phyloP scores from a whole-genome alignment of 2,797 vertebrate species.

The Chaunax sp. region DNA sequence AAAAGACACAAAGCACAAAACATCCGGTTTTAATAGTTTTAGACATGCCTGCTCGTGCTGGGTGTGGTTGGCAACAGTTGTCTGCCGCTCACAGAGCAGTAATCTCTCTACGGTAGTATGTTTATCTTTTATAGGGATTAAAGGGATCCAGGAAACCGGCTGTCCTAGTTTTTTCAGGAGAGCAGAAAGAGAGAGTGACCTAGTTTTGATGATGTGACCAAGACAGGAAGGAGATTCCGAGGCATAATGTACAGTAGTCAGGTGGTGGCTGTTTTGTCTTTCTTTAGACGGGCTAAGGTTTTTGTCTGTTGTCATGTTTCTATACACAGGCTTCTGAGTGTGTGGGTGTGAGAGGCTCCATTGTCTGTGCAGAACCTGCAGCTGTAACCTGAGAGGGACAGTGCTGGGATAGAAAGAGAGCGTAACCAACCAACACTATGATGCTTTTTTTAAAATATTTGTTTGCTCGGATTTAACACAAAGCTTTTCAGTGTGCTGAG shows the following conservation, averaged over 20 bases:
- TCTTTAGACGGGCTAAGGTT: conserved; percentile 28
- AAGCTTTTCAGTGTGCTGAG: conserved; percentile 4
- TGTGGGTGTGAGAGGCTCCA: conserved; percentile 53
- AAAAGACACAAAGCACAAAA: conserved; percentile 56
- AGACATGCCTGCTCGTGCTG: conserved; percentile 57
- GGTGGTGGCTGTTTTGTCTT: conserved; percentile 48
- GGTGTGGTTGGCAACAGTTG: conserved; percentile 72
- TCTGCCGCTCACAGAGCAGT: conserved; percentile 55
- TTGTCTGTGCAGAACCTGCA: conserved; percentile 63
- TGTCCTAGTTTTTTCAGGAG: conserved; percentile 69
- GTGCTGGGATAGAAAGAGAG: conserved; percentile 33
- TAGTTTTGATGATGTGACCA: conserved; percentile 67
- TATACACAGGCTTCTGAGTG: conserved; percentile 44
- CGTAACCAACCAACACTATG: conserved; percentile 29
- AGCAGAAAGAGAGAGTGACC: conserved; percentile 56
- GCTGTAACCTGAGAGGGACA: conserved; percentile 64
- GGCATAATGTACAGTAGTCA: conserved; percentile 54
- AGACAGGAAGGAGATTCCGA: conserved; percentile 68
- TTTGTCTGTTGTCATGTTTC: conserved; percentile 49
- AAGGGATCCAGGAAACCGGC: conserved; percentile 75
- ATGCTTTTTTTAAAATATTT: conserved; percentile 26
- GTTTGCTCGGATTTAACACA: conserved; percentile 38
- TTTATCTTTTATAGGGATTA: conserved; percentile 79
- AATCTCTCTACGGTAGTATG: conserved; percentile 67
- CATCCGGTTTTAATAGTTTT: conserved; percentile 69